phyloP scores from a whole-genome alignment of 2,113 vertebrate species.

The Jaculus jaculus region DNA sequence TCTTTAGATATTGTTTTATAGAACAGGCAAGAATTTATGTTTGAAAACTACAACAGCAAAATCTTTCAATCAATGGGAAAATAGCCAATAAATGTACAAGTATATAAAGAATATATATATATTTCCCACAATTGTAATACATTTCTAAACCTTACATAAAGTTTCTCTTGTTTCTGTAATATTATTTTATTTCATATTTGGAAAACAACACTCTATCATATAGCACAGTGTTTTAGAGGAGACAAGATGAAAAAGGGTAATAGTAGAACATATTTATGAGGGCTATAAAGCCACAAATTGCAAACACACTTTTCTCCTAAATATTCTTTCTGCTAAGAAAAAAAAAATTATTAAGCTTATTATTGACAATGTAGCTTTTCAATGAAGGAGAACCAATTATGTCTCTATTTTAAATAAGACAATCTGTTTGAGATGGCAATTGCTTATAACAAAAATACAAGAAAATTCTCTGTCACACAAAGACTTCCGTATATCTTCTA shows the following conservation, averaged over 20 bases:
- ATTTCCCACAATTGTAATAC: background rate
- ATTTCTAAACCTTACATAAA: constrained; percentile 1
- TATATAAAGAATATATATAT: constrained; percentile 15
- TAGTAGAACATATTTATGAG: constrained; percentile 11
- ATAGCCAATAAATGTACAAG: background rate
- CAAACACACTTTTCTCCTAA: constrained; percentile 15
- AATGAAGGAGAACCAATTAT: constrained; percentile 52
- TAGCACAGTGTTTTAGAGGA: constrained; percentile 5
- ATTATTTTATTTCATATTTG: constrained; percentile 42
- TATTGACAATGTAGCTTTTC: constrained; percentile 64
- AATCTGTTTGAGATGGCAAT: background rate
- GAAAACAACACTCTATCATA: constrained; percentile 45
- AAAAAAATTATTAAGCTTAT: constrained; percentile 53
- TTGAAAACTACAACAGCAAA: constrained; percentile 57
- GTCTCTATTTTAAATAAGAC: constrained; percentile 58
- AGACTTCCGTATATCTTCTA: background rate
- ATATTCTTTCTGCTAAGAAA: constrained; percentile 47
- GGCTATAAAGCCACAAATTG: background rate
- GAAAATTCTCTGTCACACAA: background rate
- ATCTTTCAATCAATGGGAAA: constrained; percentile 8
- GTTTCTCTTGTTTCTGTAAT: constrained; percentile 13
- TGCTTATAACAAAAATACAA: constrained; percentile 44
- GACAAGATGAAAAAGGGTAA: background rate
- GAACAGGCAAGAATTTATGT: background rate
- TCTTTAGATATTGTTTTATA: background rate